Base-by-base conservation (phyloP, 1,140 invertebrate species). In the Drosophila ficusphila region DNA sequence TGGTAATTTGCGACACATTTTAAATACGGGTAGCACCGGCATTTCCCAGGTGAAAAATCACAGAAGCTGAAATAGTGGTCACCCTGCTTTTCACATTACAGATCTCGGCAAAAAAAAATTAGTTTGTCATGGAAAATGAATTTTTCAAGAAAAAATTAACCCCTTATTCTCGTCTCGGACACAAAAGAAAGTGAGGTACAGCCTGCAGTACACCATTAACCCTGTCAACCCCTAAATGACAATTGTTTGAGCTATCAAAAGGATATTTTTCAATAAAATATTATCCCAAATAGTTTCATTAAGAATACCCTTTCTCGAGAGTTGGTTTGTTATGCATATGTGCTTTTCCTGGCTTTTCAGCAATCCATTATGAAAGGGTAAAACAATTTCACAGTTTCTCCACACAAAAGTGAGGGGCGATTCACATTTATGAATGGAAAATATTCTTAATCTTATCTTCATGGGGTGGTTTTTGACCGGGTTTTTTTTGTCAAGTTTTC, bases 181-280 rank as follows among this genome's bases (percentile, higher is more conserved):
- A 61, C 39, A 64, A 64, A 64, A 7, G 54, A 61, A 21, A 27
- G 16, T 60, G 42, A 44, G 23, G 60, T 64, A 64, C 54, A 61
- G 60, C 7, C 60, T 64, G 60, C 39, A 14, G 12, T 11, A 46
- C 23, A 61, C 56, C 31, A 61, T 64, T 64, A 64, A 64, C 60
- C 54, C 56, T 64, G 60, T 64, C 60, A 64, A 64, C 60, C 60
- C 60, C 39, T 64, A 64, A 46, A 61, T 64, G 56, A 64, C 60
- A 64, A 64, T 61, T 36, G 54, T 44, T 29, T 36, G 21, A 16
- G 56, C 21, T 12, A 64, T 64, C 60, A 64, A 64, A 64, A 64
- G 54, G 60, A 64, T 64, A 64, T 60, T 64, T 64, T 64, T 64
- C 60, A 64, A 64, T 64, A 64, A 64, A 61, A 64, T 64, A 61